A percentile compares a stretch with the other conserved stretches of the same genome.
Evolutionary conservation across 2,797 vertebrate species (phyloP).

Genomic region (Dermochelys coriacea): DNA sequence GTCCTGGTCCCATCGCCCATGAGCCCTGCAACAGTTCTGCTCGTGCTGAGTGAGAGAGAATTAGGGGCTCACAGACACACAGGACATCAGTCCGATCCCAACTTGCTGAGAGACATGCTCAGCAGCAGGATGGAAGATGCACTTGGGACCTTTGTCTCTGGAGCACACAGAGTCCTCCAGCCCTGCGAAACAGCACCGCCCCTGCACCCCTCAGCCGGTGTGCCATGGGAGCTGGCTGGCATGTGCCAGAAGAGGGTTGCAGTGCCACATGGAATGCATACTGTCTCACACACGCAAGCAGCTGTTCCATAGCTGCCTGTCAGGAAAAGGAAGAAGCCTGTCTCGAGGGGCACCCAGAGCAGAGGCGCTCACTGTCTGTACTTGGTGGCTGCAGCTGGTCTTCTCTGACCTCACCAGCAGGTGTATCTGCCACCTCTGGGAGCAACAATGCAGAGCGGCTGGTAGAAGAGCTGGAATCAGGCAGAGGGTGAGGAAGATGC

Average conservation of each 20-base stretch:
- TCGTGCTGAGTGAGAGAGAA: not conserved
- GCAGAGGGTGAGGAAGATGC: not conserved
- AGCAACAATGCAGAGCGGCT: not conserved
- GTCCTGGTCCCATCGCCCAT: not conserved
- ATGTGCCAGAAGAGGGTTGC: not conserved
- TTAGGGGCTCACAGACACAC: not conserved
- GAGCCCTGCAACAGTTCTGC: not conserved
- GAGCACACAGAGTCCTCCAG: not conserved
- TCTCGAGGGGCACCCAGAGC: rapidly evolving
- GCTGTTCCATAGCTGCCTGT: not conserved
- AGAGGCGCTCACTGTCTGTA: rapidly evolving
- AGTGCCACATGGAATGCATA: not conserved
- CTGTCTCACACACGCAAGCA: rapidly evolving
- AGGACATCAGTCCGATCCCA: not conserved
- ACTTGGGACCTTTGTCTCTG: not conserved
- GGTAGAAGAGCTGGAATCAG: not conserved
- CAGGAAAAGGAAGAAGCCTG: rapidly evolving
- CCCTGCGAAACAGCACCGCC: not conserved
- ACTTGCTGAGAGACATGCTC: not conserved
- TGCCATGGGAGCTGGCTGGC: rapidly evolving
- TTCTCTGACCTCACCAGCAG: not conserved
- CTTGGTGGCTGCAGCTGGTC: not conserved
- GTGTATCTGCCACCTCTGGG: not conserved
- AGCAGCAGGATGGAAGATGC: not conserved
- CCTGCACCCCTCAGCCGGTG: not conserved